These are phyloP conservation scores for Sebastes baramenuke DNA, from an alignment of 2,797 vertebrate species.

Conservation along the genomic window DNA sequence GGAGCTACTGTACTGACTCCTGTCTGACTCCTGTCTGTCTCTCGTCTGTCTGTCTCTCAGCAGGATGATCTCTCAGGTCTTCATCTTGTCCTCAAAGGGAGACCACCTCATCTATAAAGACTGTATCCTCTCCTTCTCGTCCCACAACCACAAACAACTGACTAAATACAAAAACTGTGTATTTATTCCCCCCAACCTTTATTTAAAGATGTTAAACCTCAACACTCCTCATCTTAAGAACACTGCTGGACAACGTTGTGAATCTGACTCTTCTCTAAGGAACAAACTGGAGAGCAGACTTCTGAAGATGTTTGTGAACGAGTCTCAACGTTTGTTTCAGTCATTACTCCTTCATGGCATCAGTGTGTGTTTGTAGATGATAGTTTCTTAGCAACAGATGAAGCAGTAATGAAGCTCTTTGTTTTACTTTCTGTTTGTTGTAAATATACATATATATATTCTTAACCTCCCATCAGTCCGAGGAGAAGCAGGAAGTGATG, in stretches of 20 bases:
- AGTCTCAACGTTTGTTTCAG: too few species aligned
- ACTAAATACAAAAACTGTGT: too few species aligned
- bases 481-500: conserved; percentile 80
- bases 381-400: neutral
- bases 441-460: neutral
- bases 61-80: conserved; percentile 89
- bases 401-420: neutral
- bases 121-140: conserved; percentile 83
- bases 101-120: conserved; percentile 92
- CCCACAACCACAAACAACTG: neutral
- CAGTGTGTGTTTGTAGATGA: too few species aligned
- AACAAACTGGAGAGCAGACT: too few species aligned
- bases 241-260: too few species aligned
- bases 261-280: too few species aligned
- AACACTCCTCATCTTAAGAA: too few species aligned
- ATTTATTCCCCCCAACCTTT: too few species aligned
- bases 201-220: too few species aligned
- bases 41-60: neutral
- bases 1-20: neutral
- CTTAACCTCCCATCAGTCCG: conserved; percentile 78
- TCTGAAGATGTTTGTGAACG: too few species aligned
- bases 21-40: neutral
- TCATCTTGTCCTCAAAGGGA: conserved; percentile 90
- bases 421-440: neutral
- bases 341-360: too few species aligned